Percentiles rank a stretch among this genome's conserved stretches.
phyloP scores from a whole-genome alignment of 1,140 invertebrate species.

The Asbolus verrucosus region DNA sequence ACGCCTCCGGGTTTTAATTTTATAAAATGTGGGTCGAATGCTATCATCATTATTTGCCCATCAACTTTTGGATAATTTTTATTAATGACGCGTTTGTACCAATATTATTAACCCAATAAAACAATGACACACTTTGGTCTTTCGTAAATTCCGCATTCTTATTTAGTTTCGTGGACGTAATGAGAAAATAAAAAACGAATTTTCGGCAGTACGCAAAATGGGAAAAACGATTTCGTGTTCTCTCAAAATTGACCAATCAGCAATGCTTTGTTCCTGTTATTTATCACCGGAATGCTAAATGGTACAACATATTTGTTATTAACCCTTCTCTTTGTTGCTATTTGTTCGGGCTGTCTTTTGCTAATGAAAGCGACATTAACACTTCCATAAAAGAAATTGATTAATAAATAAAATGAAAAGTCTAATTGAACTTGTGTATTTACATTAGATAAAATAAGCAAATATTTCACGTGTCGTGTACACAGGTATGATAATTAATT shows the following conservation, averaged over 20 bases:
- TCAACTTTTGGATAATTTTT: conserved; percentile 6
- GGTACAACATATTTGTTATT: not conserved
- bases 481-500: too few species aligned
- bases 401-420: not conserved
- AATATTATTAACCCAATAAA: conserved; percentile 15
- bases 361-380: conserved; percentile 18
- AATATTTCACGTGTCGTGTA: too few species aligned
- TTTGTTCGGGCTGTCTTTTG: not conserved
- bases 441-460: not conserved
- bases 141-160: conserved; percentile 1
- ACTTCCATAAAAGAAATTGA: not conserved
- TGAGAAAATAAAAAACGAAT: too few species aligned
- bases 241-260: not conserved
- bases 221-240: too few species aligned
- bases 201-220: too few species aligned
- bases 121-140: conserved; percentile 1
- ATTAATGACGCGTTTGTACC: conserved; percentile 3
- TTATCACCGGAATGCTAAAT: not conserved
- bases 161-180: too few species aligned
- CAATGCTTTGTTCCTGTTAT: not conserved
- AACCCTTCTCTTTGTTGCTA: not conserved
- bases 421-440: not conserved
- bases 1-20: too few species aligned
- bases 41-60: not conserved
- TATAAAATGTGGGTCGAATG: not conserved